phyloP scores from a whole-genome alignment of 2,113 vertebrate genomes.

The Anguilla japonica region DNA sequence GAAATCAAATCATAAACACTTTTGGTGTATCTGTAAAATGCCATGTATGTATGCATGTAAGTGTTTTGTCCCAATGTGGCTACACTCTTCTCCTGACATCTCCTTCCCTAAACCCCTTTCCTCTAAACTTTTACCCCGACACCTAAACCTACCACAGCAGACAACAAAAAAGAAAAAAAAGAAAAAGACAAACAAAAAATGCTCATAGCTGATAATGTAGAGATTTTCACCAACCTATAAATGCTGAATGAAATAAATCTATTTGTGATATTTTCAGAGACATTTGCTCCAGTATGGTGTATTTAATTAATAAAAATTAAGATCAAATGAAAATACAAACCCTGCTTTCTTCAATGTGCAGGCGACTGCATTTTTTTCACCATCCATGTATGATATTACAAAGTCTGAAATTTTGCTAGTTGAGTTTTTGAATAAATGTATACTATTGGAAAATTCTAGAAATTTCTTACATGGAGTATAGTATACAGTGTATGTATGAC shows the following conservation, averaged over 20 bases:
- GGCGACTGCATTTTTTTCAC: constrained; percentile 13
- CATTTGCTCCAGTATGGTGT: constrained; percentile 99
- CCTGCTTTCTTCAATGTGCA: constrained; percentile 52
- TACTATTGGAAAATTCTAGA: not conserved
- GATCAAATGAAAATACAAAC: constrained; percentile 75
- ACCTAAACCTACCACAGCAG: constrained; percentile 51
- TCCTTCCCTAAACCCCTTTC: constrained; percentile 20
- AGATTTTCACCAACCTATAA: constrained; percentile 92
- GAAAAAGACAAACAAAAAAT: constrained; percentile 40
- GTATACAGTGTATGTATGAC: not conserved
- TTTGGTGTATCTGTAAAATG: constrained; percentile 99
- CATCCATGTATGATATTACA: not conserved
- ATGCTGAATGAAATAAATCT: constrained; percentile 99
- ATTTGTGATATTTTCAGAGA: constrained; percentile 99
- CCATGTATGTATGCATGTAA: constrained; percentile 99
- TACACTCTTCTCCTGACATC: constrained; percentile 68
- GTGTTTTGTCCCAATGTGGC: constrained; percentile 94
- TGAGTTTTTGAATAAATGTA: not conserved
- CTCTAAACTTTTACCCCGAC: constrained; percentile 32
- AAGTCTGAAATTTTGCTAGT: not conserved
- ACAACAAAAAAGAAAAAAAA: constrained; percentile 59
- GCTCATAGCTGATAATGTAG: constrained; percentile 91
- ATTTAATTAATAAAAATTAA: constrained; percentile 99
- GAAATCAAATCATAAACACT: constrained; percentile 91
- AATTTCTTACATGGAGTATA: constrained; percentile 33